Conservation (phyloP, 1,140 invertebrate species). For the Lordiphosa collinella region DNA sequence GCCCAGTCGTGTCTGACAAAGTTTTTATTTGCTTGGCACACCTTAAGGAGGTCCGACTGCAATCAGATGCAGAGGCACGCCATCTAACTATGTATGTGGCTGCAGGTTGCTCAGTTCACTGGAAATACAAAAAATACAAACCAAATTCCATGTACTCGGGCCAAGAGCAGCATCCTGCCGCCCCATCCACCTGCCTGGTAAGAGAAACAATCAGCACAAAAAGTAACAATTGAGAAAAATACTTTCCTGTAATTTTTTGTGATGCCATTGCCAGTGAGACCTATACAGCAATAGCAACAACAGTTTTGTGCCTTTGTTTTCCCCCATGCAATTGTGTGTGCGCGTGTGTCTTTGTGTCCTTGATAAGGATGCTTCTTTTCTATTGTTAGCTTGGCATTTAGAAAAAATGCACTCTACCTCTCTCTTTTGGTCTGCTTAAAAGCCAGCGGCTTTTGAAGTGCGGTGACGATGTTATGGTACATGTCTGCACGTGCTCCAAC, state of each 20-base stretch:
- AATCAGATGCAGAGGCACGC: slow-evolving; percentile 20
- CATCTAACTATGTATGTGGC: slow-evolving; percentile 3
- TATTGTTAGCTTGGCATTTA: slow-evolving; percentile 76
- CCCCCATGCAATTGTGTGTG: slow-evolving; percentile 38
- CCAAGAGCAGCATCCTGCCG: slow-evolving; percentile 54
- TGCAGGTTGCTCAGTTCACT: slow-evolving; percentile 43
- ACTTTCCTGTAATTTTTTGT: slow-evolving; percentile 59
- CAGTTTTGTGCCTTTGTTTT: slow-evolving; percentile 40
- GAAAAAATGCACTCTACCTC: slow-evolving; percentile 44
- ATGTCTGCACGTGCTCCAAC: slow-evolving; percentile 45
- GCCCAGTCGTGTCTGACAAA: slow-evolving; percentile 29
- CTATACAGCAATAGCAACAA: slow-evolving; percentile 22
- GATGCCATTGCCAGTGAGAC: slow-evolving; percentile 46
- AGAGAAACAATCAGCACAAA: slow-evolving; percentile 62
- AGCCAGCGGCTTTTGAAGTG: slow-evolving; percentile 59
- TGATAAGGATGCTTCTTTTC: slow-evolving; percentile 77
- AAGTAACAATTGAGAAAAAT: slow-evolving; percentile 74
- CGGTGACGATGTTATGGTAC: slow-evolving; percentile 16
- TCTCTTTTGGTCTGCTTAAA: slow-evolving; percentile 1
- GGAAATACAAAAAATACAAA: slow-evolving; percentile 41
- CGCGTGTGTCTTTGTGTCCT: slow-evolving; percentile 49
- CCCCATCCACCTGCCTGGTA: slow-evolving; percentile 1
- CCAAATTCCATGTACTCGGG: slow-evolving; percentile 49
- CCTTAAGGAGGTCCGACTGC: slow-evolving; percentile 10
- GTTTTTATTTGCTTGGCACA: slow-evolving; percentile 46